Base-by-base conservation (phyloP, 30 jellyfish, hydroid and myxozoan genomes). In the Cassiopea xamachana region DNA sequence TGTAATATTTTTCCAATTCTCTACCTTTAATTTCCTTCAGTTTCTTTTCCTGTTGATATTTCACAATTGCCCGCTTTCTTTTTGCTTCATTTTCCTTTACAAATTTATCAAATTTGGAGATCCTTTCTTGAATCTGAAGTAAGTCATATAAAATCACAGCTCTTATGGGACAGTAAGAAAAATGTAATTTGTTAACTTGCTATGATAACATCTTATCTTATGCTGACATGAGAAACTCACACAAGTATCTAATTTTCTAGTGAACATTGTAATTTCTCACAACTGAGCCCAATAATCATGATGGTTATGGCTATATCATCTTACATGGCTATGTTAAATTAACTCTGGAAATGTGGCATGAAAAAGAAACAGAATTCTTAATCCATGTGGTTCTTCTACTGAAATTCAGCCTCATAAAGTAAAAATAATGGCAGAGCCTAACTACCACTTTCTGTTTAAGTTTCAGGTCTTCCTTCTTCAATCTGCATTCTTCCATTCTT, bases 41-140 rank as follows among this genome's bases (percentile, higher is more conserved):
- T 19, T 86, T 92, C 17, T 46, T 48, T 75, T 92, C 98, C 68
- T 92, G 93, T 60, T 92, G 96, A 81, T 80, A 82, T 62, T 92
- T 92, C 60, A 73, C 5, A 18, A 79, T 84, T 18, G 98, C 98
- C 61, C 98, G 59, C 79, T 92, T 77, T 73, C 96, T 73, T 61
- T 92, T 92, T 1, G 96, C 95, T 44, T 92, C 96, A 76, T 92
- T 92, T 27, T 92, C 98, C 50, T 85, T 74, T 18, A 87, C 89
- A 86, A 92, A 92, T 72, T 87, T 92, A 16, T 88, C 93, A 92
- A 92, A 92, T 77, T 82, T 92, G 19, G 72, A 62, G n/a, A 85
- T 81, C 68, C 94, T 81, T 12, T 92, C 98, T 87, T 87, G 84
- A 17, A 92, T 88, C 98, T 92, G 67, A 3, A 86, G 74, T 27